These are phyloP conservation scores for Poeciliopsis turneri DNA, from an alignment of 2,797 vertebrate species.

Conservation along the genomic window DNA sequence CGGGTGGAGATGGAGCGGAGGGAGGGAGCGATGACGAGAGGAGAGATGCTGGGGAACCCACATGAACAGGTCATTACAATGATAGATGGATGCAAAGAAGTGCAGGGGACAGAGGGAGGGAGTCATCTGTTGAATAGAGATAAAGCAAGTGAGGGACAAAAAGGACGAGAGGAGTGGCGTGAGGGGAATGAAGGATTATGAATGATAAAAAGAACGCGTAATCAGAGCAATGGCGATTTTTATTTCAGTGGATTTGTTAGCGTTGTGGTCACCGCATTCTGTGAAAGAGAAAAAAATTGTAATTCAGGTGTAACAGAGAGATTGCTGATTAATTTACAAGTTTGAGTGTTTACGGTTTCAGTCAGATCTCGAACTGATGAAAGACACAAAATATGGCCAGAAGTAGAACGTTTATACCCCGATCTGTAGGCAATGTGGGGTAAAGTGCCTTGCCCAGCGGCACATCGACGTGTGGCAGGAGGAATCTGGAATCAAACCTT, in stretches of 20 bases:
- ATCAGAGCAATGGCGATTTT: neutral
- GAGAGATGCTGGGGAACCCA: conserved; percentile 41
- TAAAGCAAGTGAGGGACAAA: conserved; percentile 24
- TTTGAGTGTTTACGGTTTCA: conserved; percentile 4
- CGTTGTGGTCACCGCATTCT: neutral
- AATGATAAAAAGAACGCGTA: neutral
- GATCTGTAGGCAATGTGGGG: too few species aligned
- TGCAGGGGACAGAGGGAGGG: conserved; percentile 32
- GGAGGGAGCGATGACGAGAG: conserved; percentile 50
- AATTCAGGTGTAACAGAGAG: neutral
- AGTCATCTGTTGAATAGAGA: conserved; percentile 43
- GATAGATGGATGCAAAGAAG: conserved; percentile 58
- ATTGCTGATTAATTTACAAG: neutral
- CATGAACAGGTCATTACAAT: conserved; percentile 62
- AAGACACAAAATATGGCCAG: neutral
- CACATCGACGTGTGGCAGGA: too few species aligned
- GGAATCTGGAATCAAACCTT: too few species aligned
- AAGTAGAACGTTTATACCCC: too few species aligned
- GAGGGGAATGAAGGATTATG: conserved; percentile 18
- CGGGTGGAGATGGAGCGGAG: conserved; percentile 36
- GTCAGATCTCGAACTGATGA: neutral
- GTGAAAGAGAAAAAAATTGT: neutral
- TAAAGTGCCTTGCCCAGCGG: too few species aligned
- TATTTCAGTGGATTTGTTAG: neutral
- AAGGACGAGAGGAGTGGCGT: conserved; percentile 5